Conservation (phyloP, 2,797 vertebrate genomes). For the Myotis pilosus region DNA sequence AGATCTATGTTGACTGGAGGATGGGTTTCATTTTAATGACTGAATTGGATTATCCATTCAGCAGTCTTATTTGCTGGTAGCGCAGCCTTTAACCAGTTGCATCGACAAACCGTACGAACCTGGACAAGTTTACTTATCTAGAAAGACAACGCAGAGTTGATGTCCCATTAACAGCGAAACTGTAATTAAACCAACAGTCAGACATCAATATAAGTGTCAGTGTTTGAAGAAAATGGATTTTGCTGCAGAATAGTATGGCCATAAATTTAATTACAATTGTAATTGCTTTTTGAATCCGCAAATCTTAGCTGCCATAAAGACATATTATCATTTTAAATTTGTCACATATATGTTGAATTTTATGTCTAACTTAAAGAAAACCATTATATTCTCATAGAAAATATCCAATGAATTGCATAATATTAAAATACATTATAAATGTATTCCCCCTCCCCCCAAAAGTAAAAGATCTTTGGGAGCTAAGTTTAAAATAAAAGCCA, state of each 20-base stretch:
- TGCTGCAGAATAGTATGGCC: not conserved
- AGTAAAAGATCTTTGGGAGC: not conserved
- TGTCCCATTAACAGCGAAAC: constrained; percentile 44
- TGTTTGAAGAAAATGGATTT: constrained; percentile 50
- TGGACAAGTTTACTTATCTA: not conserved
- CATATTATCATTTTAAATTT: constrained; percentile 47
- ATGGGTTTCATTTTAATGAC: not conserved
- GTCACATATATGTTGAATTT: not conserved
- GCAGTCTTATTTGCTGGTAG: not conserved
- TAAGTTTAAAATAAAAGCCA: constrained; percentile 10
- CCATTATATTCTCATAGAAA: not conserved
- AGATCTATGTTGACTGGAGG: not conserved
- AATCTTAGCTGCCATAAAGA: constrained; percentile 34
- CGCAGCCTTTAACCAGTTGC: not conserved
- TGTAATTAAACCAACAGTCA: constrained; percentile 58
- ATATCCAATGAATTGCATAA: not conserved
- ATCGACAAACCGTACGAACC: not conserved
- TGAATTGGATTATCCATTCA: constrained; percentile 50
- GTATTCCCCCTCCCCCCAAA: not conserved
- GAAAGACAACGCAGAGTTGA: constrained; percentile 26
- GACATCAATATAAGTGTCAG: constrained; percentile 60
- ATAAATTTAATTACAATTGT: constrained; percentile 60
- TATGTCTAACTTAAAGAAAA: not conserved
- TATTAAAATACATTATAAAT: not conserved
- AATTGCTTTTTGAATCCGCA: constrained; percentile 59